Evolutionary conservation across 1,140 invertebrate genomes (phyloP).

Genomic region (Pinna nobilis): DNA sequence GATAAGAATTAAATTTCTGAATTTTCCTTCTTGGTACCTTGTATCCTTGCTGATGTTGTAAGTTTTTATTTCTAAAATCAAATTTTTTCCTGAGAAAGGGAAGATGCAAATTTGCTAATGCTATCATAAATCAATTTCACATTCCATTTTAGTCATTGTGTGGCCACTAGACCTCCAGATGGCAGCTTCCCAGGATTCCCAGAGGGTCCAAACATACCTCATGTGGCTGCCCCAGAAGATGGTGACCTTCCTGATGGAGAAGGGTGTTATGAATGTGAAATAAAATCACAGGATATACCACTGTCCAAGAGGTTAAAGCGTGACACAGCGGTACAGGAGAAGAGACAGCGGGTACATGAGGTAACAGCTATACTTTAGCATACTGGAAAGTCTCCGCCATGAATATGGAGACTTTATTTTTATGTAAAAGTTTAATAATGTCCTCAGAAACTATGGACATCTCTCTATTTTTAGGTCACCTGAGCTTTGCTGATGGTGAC

Average conservation of each 20-base stretch:
- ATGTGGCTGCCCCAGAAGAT: constrained; percentile 62
- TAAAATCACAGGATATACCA: constrained; percentile 64
- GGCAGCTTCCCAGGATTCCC: constrained; percentile 67
- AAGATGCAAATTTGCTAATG: not conserved
- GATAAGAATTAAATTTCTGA: not conserved
- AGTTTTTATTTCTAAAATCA: not conserved
- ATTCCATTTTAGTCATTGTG: constrained; percentile 87
- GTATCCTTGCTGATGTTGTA: not conserved
- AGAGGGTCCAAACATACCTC: constrained; percentile 75
- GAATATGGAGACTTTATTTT: too few relatives aligned
- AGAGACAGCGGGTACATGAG: not conserved
- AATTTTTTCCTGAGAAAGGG: not conserved
- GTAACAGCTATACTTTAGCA: not conserved
- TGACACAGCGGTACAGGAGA: not conserved
- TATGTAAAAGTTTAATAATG: too few relatives aligned
- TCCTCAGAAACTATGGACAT: too few relatives aligned
- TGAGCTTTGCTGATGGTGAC: too few relatives aligned
- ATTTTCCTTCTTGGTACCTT: not conserved
- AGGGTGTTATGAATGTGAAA: constrained; percentile 91
- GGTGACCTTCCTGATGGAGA: constrained; percentile 86
- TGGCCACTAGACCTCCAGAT: constrained; percentile 82
- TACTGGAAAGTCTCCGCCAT: too few relatives aligned
- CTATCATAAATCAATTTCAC: constrained; percentile 61
- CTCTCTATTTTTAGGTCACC: too few relatives aligned
- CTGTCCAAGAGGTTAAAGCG: constrained; percentile 54